Conservation (phyloP, 35 echinoderm and acorn worm species). For the Diadema setosum region DNA sequence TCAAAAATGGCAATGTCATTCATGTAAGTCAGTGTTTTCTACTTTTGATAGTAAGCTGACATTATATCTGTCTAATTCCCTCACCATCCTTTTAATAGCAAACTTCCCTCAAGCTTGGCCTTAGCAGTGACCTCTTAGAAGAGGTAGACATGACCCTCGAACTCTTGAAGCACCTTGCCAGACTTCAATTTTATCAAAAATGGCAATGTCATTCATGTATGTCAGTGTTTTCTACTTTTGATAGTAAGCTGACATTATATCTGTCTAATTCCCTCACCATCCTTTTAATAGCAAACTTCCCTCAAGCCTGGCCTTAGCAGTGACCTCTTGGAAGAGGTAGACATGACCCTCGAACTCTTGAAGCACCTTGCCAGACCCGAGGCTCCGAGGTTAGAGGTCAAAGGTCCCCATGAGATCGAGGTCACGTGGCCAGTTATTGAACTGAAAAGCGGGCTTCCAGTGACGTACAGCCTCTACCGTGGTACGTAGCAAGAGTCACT, state of each 20-base stretch:
- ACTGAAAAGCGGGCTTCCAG: slow-evolving; percentile 56
- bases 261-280: too few species aligned
- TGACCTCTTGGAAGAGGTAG: slow-evolving; percentile 85
- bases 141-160: slow-evolving; percentile 83
- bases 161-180: slow-evolving; percentile 64
- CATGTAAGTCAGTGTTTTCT: too few species aligned
- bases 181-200: too few species aligned
- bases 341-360: slow-evolving; percentile 73
- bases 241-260: too few species aligned
- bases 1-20: too few species aligned
- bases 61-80: too few species aligned
- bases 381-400: slow-evolving; percentile 75
- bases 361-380: slow-evolving; percentile 72
- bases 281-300: not conserved
- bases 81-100: not conserved
- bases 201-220: too few species aligned
- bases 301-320: not conserved
- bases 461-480: slow-evolving; percentile 69
- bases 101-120: not conserved
- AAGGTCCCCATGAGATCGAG: slow-evolving; percentile 59
- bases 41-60: too few species aligned
- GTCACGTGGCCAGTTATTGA: slow-evolving; percentile 46
- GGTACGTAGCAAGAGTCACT: too few species aligned
- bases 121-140: slow-evolving; percentile 64
- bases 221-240: too few species aligned